A percentile compares a stretch with the other conserved stretches of the same genome.
Conservation (phyloP, 2,888 invertebrate genomes). For the Ectobius pallidus region DNA sequence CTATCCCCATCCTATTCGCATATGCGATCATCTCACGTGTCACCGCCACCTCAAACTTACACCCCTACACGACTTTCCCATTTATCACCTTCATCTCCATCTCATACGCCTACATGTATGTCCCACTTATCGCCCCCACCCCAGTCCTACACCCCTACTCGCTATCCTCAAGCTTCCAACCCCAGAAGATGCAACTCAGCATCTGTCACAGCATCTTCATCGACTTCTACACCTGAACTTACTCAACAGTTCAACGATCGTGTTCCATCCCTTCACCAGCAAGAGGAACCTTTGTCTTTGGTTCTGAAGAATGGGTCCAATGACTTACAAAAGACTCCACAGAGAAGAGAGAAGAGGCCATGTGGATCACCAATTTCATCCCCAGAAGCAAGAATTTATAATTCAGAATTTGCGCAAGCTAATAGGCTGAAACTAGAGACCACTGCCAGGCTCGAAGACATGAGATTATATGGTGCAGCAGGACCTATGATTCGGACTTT, state of each 20-base stretch:
- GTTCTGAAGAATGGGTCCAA: conserved; percentile 31
- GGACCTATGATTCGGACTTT: neutral
- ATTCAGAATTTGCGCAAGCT: neutral
- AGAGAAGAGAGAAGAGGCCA: neutral
- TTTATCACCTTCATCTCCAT: conserved; percentile 17
- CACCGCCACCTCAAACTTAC: neutral
- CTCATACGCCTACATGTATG: neutral
- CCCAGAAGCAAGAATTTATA: neutral
- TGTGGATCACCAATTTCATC: neutral
- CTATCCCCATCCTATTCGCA: no score
- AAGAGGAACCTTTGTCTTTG: conserved; percentile 44
- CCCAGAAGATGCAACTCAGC: conserved; percentile 42
- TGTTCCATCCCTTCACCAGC: conserved; percentile 34
- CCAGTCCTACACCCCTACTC: neutral
- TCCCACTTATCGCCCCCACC: neutral
- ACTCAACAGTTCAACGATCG: conserved; percentile 27
- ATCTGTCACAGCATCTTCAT: conserved; percentile 47
- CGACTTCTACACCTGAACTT: conserved; percentile 38
- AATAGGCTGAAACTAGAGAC: neutral
- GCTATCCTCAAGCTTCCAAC: neutral
- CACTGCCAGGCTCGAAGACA: neutral
- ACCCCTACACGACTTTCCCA: neutral
- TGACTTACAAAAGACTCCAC: neutral
- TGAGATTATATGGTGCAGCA: neutral
- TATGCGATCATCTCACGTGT: no score